Evolutionary conservation across 2,888 invertebrate genomes (phyloP), one percentile per base, ranked within the genome.

Genomic region (Endotricha flammealis): DNA sequence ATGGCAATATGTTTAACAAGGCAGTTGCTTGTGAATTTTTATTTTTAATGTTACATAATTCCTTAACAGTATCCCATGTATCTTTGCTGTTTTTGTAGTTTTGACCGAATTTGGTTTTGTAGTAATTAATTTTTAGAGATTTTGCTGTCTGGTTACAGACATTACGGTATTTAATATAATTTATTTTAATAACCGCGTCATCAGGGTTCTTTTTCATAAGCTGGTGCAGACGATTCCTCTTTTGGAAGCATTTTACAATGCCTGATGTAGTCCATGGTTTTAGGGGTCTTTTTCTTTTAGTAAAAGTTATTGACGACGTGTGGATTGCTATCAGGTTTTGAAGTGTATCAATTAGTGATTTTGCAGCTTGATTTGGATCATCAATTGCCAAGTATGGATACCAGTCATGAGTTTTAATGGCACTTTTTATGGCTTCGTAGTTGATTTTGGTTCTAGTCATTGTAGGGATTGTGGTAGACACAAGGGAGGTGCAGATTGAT

Each of bases 1-100:
- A 31, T 5, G 34, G 13, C 5, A 12, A 5, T 3, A 31, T 10
- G 20, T 27, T 14, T 9, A 37, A 28, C 7, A 37, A 16, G 1
- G 35, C 29, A 23, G n/a, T 11, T 13, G 38, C 33, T 23, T 29
- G 33, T 9, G 38, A 23, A n/a, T 8, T 11, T 6, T 16, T 29
- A 9, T 2, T 11, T 29, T 33, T 33, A 9, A 33, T 25, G 13
- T 38, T 30, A 25, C 38, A 38, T n/a, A 38, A 7, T 7, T 29
- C 10, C 16, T 32, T 38, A 14, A 38, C 38, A 1, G 24, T 27
- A 10, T 31, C 27, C 36, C 36, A 37, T 10, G 32, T 38, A 6
- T 23, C 29, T 32, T 38, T 38, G 14, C 24, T 38, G 9, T 38
- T 38, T 38, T 32, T 32, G 13, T 38, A 32, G n/a, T 32, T 32